Percentiles rank a stretch among this genome's conserved stretches.
phyloP scores from a whole-genome alignment of 1,140 invertebrate genomes.

The Asbolus verrucosus region DNA sequence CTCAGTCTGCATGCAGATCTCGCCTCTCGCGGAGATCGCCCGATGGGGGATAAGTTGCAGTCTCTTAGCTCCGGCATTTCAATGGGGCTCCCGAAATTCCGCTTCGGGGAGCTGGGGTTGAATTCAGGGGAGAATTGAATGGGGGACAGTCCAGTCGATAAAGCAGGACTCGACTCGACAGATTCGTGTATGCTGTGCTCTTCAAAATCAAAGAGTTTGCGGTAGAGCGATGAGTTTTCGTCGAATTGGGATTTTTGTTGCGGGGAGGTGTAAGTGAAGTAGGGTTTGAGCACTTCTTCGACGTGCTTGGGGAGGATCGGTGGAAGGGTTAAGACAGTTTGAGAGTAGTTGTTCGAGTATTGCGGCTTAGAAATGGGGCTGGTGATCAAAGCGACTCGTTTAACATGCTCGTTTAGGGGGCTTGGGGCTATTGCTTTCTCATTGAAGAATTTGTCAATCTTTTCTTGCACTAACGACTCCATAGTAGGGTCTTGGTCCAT shows the following conservation, averaged over 20 bases:
- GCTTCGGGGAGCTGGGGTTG: conserved; percentile 12
- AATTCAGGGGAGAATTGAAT: conserved; percentile 51
- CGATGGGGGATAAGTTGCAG: conserved; percentile 61
- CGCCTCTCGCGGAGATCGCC: conserved; percentile 1
- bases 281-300: conserved; percentile 72
- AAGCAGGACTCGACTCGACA: conserved; percentile 42
- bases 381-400: conserved; percentile 50
- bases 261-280: conserved; percentile 67
- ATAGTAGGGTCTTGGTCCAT: conserved; percentile 52
- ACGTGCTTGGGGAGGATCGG: conserved; percentile 69
- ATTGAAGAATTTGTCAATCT: conserved; percentile 62
- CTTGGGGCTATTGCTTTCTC: conserved; percentile 62
- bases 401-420: conserved; percentile 54
- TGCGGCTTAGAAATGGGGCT: conserved; percentile 11
- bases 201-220: conserved; percentile 59
- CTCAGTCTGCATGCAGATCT: conserved; percentile 50
- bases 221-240: conserved; percentile 53
- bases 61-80: conserved; percentile 53
- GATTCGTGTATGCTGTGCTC: conserved; percentile 9
- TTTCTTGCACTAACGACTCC: conserved; percentile 59
- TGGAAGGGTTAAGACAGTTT: conserved; percentile 60
- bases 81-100: conserved; percentile 32
- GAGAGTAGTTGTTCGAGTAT: conserved; percentile 32
- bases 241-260: conserved; percentile 49
- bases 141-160: conserved; percentile 56